These are phyloP conservation scores for Arion vulgaris DNA, from an alignment of 1,140 invertebrate genomes.

Conservation along the genomic window DNA sequence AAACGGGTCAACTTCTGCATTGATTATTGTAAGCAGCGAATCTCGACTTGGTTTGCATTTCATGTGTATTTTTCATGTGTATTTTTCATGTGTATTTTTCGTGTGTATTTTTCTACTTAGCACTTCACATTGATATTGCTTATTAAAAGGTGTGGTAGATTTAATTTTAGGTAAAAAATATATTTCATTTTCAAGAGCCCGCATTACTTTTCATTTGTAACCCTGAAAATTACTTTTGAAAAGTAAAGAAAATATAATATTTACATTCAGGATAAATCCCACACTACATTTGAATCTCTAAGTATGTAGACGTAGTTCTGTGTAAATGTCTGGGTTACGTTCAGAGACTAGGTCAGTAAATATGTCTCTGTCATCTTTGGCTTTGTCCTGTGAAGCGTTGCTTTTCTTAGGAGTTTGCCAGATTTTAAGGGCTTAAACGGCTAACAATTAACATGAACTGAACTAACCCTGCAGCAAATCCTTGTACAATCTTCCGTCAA, in stretches of 20 bases:
- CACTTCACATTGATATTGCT: too few species aligned
- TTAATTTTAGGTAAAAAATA: too few species aligned
- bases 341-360: background rate
- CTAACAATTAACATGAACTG: slow-evolving; percentile 15
- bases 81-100: too few species aligned
- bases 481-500: background rate
- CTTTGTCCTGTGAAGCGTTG: background rate
- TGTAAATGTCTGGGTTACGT: background rate
- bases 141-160: too few species aligned
- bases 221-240: background rate
- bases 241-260: background rate
- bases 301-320: background rate
- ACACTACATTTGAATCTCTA: background rate
- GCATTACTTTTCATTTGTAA: background rate
- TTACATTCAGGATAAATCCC: background rate
- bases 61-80: too few species aligned
- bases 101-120: too few species aligned
- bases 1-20: too few species aligned
- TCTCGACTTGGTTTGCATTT: too few species aligned
- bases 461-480: background rate
- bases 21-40: too few species aligned
- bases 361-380: background rate
- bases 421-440: background rate
- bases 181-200: too few species aligned
- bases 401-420: background rate